Conservation (phyloP, 2,113 vertebrate species). For the Myanophis thanlyinensis region DNA sequence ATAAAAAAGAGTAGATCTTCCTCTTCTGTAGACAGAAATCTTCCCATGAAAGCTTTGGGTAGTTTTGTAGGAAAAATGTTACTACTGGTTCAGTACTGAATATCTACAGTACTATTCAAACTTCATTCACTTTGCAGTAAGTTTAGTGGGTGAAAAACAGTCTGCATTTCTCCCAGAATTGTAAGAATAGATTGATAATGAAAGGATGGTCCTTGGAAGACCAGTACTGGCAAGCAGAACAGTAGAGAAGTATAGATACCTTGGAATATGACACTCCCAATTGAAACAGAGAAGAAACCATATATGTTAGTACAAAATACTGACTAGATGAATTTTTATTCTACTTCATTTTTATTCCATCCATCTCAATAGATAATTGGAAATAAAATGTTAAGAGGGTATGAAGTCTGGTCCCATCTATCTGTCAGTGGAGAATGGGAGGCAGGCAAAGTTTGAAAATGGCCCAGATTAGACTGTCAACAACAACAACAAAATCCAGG, state of each 20-base stretch:
- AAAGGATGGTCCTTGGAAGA: background rate
- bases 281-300: background rate
- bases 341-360: background rate
- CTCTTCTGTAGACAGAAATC: background rate
- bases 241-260: background rate
- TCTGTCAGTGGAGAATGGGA: background rate
- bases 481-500: background rate
- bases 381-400: background rate
- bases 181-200: background rate
- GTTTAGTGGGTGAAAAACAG: background rate
- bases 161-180: background rate
- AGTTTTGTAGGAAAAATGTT: background rate
- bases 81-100: background rate
- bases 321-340: background rate
- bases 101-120: background rate
- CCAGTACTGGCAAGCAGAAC: background rate
- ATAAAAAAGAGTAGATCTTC: background rate
- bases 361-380: background rate
- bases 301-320: background rate
- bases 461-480: background rate
- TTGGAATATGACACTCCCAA: background rate
- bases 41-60: background rate
- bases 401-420: background rate
- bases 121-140: too few relatives aligned
- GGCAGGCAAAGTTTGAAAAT: background rate